Conservation (phyloP, 2,113 vertebrate species). For the Casuarius casuarius region DNA sequence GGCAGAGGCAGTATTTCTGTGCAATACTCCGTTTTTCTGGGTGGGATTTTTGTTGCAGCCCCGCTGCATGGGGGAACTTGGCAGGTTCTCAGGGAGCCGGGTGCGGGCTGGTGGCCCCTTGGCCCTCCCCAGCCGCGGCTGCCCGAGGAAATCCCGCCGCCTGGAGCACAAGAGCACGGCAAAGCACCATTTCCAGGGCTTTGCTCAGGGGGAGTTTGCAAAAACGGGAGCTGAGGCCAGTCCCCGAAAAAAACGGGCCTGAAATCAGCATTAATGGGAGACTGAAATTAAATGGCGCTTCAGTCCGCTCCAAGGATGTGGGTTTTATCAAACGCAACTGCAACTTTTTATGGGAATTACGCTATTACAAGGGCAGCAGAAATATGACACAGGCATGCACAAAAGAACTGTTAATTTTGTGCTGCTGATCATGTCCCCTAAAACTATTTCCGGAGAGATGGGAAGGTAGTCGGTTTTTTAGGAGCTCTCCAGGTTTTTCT, state of each 20-base stretch:
- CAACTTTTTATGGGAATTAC: neutral
- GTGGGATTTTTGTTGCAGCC: too few relatives aligned
- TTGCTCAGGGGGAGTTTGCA: neutral
- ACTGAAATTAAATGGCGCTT: neutral
- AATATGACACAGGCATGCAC: neutral
- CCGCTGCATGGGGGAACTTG: too few relatives aligned
- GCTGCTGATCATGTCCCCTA: neutral
- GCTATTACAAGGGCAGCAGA: neutral
- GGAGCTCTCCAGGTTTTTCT: neutral
- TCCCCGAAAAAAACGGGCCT: neutral
- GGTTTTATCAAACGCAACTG: neutral
- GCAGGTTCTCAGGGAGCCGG: too few relatives aligned
- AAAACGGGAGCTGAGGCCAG: rapidly evolving
- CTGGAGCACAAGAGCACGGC: neutral
- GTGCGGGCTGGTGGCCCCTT: too few relatives aligned
- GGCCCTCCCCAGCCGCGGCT: too few relatives aligned
- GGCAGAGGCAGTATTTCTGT: too few relatives aligned
- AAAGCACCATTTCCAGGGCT: neutral
- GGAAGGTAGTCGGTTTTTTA: neutral
- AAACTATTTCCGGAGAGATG: neutral
- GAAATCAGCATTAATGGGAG: neutral
- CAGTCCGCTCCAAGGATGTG: neutral
- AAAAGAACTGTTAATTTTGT: neutral
- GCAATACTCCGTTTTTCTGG: too few relatives aligned
- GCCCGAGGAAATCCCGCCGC: neutral